Evolutionary conservation across 2,113 vertebrate genomes (phyloP).

Genomic region (Podarcis muralis): DNA sequence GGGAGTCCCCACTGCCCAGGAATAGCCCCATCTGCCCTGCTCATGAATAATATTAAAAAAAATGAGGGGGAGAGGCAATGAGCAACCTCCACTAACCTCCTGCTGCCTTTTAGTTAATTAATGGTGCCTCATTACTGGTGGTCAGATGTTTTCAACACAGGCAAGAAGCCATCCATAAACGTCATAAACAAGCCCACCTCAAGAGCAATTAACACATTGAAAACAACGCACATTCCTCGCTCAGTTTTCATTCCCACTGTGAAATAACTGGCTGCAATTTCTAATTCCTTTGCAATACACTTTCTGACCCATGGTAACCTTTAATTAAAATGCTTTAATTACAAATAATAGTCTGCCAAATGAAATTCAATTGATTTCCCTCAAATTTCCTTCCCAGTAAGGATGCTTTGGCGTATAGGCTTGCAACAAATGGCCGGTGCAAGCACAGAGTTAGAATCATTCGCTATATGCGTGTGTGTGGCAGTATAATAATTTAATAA

Average conservation of each 20-base stretch:
- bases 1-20: background rate
- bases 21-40: background rate
- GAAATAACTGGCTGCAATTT: background rate
- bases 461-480: background rate
- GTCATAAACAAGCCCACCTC: background rate
- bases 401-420: background rate
- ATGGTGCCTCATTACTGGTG: background rate
- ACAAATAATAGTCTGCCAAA: background rate
- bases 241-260: background rate
- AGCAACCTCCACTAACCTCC: background rate
- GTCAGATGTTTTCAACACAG: background rate
- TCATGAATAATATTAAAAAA: background rate
- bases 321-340: conserved; percentile 4
- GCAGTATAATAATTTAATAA: background rate
- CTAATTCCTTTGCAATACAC: background rate
- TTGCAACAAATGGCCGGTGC: background rate
- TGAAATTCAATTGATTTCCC: background rate
- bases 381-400: background rate
- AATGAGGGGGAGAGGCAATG: background rate
- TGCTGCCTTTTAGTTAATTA: conserved; percentile 31
- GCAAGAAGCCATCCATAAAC: background rate
- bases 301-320: background rate
- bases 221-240: background rate
- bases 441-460: background rate
- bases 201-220: conserved; percentile 19